phyloP scores from a whole-genome alignment of 64 coral and sea anemone species.

The Catalaphyllia jardinei region DNA sequence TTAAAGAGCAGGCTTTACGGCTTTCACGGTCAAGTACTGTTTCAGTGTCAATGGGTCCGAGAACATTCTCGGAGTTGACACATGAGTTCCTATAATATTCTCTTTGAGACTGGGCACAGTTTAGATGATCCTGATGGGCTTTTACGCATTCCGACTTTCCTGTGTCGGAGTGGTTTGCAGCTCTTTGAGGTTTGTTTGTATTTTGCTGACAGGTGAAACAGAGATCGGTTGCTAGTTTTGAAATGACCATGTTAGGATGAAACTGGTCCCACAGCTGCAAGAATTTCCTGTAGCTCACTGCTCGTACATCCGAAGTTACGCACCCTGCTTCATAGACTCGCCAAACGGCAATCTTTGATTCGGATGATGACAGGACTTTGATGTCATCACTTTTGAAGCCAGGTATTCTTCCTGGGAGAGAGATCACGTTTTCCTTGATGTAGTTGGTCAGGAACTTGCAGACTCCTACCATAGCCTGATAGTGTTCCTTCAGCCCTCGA shows the following conservation, averaged over 20 bases:
- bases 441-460: slow-evolving; percentile 28
- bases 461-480: neutral
- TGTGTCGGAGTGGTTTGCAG: neutral
- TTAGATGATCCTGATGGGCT: slow-evolving; percentile 35
- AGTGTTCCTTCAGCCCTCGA: slow-evolving; percentile 27
- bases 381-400: slow-evolving; percentile 47
- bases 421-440: slow-evolving; percentile 42
- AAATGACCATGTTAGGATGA: slow-evolving; percentile 30
- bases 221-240: slow-evolving; percentile 43
- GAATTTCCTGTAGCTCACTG: slow-evolving; percentile 15
- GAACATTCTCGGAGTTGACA: neutral
- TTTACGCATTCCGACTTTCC: slow-evolving; percentile 10
- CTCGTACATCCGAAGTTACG: neutral
- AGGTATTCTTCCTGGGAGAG: slow-evolving; percentile 36
- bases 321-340: neutral
- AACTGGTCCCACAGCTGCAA: slow-evolving; percentile 18
- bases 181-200: slow-evolving; percentile 26
- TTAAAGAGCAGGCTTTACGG: neutral
- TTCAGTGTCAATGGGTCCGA: neutral
- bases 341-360: slow-evolving; percentile 35
- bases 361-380: slow-evolving; percentile 3
- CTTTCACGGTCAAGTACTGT: neutral
- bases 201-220: slow-evolving; percentile 39
- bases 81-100: slow-evolving; percentile 14
- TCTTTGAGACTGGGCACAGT: neutral